Percentiles rank a stretch among this genome's conserved stretches.
These are phyloP conservation scores for Ammodytes marinus DNA, from an alignment of 2,113 vertebrate genomes.

Conservation along the genomic window DNA sequence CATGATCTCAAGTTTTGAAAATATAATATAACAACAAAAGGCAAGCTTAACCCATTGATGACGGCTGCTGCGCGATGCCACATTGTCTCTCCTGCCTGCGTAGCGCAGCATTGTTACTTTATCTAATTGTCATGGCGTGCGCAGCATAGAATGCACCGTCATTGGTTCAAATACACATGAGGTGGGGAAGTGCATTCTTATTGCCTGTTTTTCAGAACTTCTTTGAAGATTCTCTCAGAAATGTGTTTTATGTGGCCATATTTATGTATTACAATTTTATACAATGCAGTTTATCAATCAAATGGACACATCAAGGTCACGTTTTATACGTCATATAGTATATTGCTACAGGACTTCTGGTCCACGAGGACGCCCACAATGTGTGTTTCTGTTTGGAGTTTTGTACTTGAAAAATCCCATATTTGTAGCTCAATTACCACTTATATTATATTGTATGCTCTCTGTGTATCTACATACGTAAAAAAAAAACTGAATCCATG, in stretches of 20 bases:
- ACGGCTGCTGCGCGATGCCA: no score
- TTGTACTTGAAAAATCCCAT: neutral
- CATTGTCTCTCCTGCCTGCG: no score
- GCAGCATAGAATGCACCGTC: no score
- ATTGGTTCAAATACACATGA: no score
- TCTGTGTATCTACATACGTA: neutral
- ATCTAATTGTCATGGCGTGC: no score
- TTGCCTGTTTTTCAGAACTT: neutral
- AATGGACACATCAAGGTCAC: neutral
- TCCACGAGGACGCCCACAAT: neutral
- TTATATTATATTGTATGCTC: neutral
- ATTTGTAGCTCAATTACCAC: neutral
- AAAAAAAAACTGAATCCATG: no score
- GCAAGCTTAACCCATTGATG: no score
- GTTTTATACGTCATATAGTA: neutral
- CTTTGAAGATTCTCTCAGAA: neutral
- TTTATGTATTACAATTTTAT: neutral
- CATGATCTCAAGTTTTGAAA: no score
- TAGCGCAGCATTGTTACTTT: no score
- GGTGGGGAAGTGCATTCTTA: no score
- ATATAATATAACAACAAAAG: no score
- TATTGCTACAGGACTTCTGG: neutral
- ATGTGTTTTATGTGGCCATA: neutral
- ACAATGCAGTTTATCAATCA: neutral
- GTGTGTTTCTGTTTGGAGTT: neutral